Percentiles rank a stretch among this genome's conserved stretches.
These are phyloP conservation scores for Alligator mississippiensis DNA, from an alignment of 2,113 vertebrate genomes.

Conservation along the genomic window DNA sequence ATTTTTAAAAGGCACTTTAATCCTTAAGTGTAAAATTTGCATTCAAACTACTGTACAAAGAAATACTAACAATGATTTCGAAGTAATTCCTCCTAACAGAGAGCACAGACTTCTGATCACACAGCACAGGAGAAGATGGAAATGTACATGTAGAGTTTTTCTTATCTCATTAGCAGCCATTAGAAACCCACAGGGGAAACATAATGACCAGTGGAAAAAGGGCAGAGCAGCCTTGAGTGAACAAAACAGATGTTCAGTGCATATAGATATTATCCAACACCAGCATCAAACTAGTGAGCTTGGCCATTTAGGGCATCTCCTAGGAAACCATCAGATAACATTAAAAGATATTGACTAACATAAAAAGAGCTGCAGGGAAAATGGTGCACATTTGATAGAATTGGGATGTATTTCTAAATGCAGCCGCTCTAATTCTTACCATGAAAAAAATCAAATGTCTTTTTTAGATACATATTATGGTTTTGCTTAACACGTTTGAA, in stretches of 20 bases:
- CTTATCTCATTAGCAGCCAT: slow-evolving; percentile 71
- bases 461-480: slow-evolving; percentile 14
- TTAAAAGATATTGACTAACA: slow-evolving; percentile 79
- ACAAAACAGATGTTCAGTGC: slow-evolving; percentile 79
- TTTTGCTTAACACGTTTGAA: slow-evolving; percentile 27
- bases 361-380: slow-evolving; percentile 77
- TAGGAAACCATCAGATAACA: slow-evolving; percentile 85
- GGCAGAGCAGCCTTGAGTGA: slow-evolving; percentile 72
- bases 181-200: slow-evolving; percentile 66
- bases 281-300: slow-evolving; percentile 69
- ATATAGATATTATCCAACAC: slow-evolving; percentile 78
- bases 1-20: slow-evolving; percentile 71
- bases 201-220: slow-evolving; percentile 73
- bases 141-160: slow-evolving; percentile 51
- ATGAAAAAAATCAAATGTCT: neutral
- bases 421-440: slow-evolving; percentile 62
- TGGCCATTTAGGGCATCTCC: slow-evolving; percentile 82
- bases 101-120: slow-evolving; percentile 38
- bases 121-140: slow-evolving; percentile 28
- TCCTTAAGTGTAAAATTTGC: slow-evolving; percentile 62
- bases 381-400: slow-evolving; percentile 63
- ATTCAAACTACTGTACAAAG: slow-evolving; percentile 62
- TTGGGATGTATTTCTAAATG: slow-evolving; percentile 60
- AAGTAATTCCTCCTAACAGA: slow-evolving; percentile 53
- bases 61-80: slow-evolving; percentile 67